Base-by-base conservation (phyloP, 2,888 invertebrate species). In the Meghimatium bilineatum region DNA sequence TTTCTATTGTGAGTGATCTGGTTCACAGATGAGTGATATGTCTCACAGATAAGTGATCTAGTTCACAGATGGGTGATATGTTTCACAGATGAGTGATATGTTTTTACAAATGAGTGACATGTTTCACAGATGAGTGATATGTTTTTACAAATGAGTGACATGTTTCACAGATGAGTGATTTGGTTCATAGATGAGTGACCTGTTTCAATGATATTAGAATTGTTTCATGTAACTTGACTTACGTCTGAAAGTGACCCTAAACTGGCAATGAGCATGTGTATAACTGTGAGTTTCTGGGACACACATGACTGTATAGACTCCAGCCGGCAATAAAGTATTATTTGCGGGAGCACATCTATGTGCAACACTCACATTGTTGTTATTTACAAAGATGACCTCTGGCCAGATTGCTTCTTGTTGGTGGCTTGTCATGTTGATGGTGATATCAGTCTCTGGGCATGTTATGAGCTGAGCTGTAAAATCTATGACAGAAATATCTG, bases 221-320 rank as follows among this genome's bases (percentile, higher is more conserved):
- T 44, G 44, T 44, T 44, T n/a, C 5, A 56, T 3, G 20, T 3
- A 56, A 63, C n/a, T 8, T 74, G n/a, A 74, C 80, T 80, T n/a
- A 80, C 80, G 80, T 56, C 38, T 71, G n/a, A 80, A 32, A 26
- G 71, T 20, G 14, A 49, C 85, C 17, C 80, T 63, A 71, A 89
- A 88, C n/a, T 80, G 63, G 78, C 89, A 89, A 56, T 69, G 67
- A 32, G 67, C 63, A 14, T 38, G 44, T 12, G 85, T 81, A 32
- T 75, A 75, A 8, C 60, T 74, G 12, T 78, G 74, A 34, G 83
- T 85, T 38, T 80, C 69, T 20, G 87, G 86, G 34, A 83, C 80
- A 75, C 88, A 88, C 32, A 36, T 75, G 23, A 89, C 86, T 26
- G 82, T 83, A 82, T 88, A 84, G 20, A 79, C 83, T 20, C 88